phyloP scores from a whole-genome alignment of 2,888 invertebrate species.

The Galerucella pusilla region DNA sequence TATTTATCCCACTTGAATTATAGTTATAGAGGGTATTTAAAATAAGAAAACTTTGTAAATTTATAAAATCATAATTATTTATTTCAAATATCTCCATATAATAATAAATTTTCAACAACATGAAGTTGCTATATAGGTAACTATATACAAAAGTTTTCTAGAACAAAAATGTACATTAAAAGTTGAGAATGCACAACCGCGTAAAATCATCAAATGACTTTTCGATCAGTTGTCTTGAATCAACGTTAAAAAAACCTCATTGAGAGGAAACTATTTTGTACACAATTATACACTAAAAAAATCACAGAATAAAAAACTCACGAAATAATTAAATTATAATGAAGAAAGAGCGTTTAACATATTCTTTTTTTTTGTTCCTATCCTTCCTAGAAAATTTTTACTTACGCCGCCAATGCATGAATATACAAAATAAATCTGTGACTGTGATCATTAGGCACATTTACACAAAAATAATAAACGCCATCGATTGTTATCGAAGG shows the following conservation, averaged over 20 bases:
- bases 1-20: too few species aligned
- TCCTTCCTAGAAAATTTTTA: neutral
- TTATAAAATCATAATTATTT: constrained; percentile 49
- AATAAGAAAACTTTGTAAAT: constrained; percentile 11
- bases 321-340: constrained; percentile 55
- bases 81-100: constrained; percentile 56
- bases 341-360: constrained; percentile 44
- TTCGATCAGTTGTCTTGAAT: constrained; percentile 44
- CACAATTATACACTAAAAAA: constrained; percentile 59
- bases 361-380: neutral
- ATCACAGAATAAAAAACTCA: constrained; percentile 64
- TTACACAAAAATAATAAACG: constrained; percentile 29
- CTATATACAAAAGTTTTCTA: constrained; percentile 62
- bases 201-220: constrained; percentile 44
- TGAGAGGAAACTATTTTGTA: constrained; percentile 54
- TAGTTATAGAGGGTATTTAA: neutral
- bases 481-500: neutral
- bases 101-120: constrained; percentile 62
- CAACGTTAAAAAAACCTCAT: constrained; percentile 44
- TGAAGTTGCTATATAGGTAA: constrained; percentile 61
- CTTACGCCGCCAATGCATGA: constrained; percentile 11
- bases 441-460: constrained; percentile 47
- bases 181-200: constrained; percentile 48
- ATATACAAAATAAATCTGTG: constrained; percentile 52
- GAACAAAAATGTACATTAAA: constrained; percentile 60